A percentile compares a stretch with the other conserved stretches of the same genome.
phyloP scores from a whole-genome alignment of 2,888 invertebrate species.

The Cinara cedri region DNA sequence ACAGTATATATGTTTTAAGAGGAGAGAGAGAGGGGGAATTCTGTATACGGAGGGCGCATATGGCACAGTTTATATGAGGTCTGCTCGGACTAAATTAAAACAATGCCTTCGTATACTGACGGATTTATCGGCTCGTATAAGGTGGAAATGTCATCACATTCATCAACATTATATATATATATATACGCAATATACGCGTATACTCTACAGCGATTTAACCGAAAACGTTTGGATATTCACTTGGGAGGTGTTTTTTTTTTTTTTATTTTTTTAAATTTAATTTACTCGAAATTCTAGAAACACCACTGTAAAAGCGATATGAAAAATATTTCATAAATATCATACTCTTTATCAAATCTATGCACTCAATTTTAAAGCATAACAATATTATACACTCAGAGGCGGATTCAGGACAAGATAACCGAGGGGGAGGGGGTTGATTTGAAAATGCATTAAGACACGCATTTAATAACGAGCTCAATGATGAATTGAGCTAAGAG shows the following conservation, averaged over 20 bases:
- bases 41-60: constrained; percentile 20
- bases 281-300: background rate
- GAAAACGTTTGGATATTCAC: background rate
- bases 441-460: no score
- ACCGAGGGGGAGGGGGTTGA: no score
- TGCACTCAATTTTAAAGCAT: no score
- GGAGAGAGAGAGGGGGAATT: no score
- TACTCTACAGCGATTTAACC: background rate
- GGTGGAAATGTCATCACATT: constrained; percentile 50
- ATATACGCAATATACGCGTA: no score
- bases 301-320: background rate
- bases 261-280: no score
- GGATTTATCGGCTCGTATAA: constrained; percentile 50
- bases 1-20: constrained; percentile 1
- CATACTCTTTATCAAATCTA: background rate
- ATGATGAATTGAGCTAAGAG: no score
- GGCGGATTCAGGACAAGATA: no score
- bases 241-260: background rate
- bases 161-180: constrained; percentile 33
- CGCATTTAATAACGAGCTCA: no score
- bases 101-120: constrained; percentile 30
- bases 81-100: constrained; percentile 49
- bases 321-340: background rate
- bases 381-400: no score
- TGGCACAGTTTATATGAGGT: constrained; percentile 47